phyloP scores from a whole-genome alignment of 1,140 invertebrate genomes.

The Euwallacea similis region DNA sequence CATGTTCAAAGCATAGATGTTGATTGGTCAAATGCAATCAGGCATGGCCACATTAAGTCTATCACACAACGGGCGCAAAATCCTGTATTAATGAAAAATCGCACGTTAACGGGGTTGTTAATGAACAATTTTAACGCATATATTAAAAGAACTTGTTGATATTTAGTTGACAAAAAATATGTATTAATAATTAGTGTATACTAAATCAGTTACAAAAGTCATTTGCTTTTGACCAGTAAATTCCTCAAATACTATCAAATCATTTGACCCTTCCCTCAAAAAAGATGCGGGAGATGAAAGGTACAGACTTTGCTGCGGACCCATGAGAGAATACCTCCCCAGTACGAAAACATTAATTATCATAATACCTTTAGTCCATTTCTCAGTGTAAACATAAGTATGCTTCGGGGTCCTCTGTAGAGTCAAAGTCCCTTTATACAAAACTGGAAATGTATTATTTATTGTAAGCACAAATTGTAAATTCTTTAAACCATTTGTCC shows the following conservation, averaged over 20 bases:
- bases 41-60: too few relatives aligned
- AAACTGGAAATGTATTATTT: conserved; percentile 34
- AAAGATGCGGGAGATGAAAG: conserved; percentile 62
- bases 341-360: conserved; percentile 68
- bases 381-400: conserved; percentile 51
- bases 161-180: too few relatives aligned
- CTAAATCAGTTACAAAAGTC: conserved; percentile 39
- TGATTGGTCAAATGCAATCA: too few relatives aligned
- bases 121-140: too few relatives aligned
- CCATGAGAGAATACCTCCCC: conserved; percentile 60
- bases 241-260: conserved; percentile 51
- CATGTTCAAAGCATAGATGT: too few relatives aligned
- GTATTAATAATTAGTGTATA: conserved; percentile 37
- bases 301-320: conserved; percentile 63
- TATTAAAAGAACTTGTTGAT: too few relatives aligned
- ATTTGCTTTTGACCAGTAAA: conserved; percentile 39
- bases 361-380: conserved; percentile 61
- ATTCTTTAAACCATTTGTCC: conserved; percentile 47
- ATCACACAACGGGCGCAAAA: too few relatives aligned
- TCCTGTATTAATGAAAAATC: conserved; percentile 16
- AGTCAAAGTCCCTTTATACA: conserved; percentile 33
- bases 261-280: conserved; percentile 57
- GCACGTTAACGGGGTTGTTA: too few relatives aligned
- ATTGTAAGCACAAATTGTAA: conserved; percentile 40
- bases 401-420: conserved; percentile 25